Conservation (phyloP, 2,113 vertebrate genomes). For the Myiagra hebetior region DNA sequence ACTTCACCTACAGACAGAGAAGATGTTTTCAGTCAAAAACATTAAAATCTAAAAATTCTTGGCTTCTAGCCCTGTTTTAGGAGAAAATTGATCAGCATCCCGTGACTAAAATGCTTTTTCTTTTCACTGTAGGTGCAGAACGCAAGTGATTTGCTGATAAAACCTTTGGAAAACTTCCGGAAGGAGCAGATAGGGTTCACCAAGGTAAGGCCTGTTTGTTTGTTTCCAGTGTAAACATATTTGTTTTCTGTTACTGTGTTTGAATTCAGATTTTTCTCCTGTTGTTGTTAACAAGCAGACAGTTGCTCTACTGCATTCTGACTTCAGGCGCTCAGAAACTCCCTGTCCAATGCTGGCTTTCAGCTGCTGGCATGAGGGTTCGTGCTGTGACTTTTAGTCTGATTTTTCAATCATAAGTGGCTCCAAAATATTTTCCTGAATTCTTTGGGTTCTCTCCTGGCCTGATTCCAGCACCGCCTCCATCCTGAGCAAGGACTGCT, state of each 20-base stretch:
- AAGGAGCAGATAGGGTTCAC: conserved; percentile 95
- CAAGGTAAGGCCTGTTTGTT: conserved; percentile 79
- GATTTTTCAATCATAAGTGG: conserved; percentile 26
- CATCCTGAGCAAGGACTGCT: not conserved
- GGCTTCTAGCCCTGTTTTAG: not conserved
- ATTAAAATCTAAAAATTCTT: not conserved
- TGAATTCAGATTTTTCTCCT: not conserved
- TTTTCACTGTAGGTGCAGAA: conserved; percentile 85
- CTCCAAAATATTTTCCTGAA: conserved; percentile 31
- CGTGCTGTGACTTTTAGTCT: not conserved
- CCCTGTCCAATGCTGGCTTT: not conserved
- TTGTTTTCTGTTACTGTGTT: not conserved
- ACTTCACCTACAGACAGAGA: not conserved
- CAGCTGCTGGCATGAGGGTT: not conserved
- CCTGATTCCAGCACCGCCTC: not conserved
- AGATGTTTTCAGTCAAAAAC: not conserved
- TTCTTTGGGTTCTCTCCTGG: conserved; percentile 24
- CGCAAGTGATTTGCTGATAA: conserved; percentile 92
- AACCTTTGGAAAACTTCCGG: conserved; percentile 92
- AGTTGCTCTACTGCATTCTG: not conserved
- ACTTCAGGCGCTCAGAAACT: not conserved
- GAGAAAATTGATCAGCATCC: not conserved
- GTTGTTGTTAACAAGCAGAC: not conserved
- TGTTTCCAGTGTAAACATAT: not conserved
- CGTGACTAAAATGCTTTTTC: not conserved